A percentile compares a stretch with the other conserved stretches of the same genome.
Conservation (phyloP, 2,113 vertebrate species). For the Pseudonaja textilis region DNA sequence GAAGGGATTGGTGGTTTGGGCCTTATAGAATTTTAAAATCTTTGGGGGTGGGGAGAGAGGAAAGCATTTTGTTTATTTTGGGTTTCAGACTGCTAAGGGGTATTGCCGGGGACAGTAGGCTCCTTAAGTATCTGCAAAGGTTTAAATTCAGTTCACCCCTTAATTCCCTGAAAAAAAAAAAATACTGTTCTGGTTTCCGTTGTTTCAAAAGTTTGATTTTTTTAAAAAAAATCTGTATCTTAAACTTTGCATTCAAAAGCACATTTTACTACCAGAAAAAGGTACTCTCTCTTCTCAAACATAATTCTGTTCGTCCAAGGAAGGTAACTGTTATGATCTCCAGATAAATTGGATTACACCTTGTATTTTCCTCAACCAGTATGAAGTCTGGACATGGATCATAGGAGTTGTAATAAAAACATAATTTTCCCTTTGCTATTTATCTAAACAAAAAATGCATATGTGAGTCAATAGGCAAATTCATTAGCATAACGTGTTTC, state of each 20-base stretch:
- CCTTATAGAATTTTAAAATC: neutral
- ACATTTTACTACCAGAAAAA: neutral
- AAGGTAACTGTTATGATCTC: neutral
- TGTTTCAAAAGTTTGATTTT: neutral
- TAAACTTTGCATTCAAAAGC: neutral
- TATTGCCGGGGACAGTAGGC: neutral
- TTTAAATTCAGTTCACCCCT: neutral
- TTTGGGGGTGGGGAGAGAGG: neutral
- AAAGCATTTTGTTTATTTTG: neutral
- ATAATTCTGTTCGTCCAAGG: neutral
- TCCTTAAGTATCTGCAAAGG: neutral
- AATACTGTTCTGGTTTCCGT: neutral
- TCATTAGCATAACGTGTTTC: neutral
- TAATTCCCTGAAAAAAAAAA: neutral
- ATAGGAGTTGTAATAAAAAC: neutral
- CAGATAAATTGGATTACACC: neutral
- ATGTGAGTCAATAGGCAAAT: neutral
- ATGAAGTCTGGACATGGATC: neutral
- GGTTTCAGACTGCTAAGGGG: neutral
- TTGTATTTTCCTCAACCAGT: neutral
- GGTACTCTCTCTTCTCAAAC: neutral
- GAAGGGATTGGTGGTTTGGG: neutral
- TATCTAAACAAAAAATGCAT: neutral
- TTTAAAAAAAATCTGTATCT: neutral
- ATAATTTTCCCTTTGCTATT: neutral